These are phyloP conservation scores for Seira ritae DNA, from an alignment of 2,888 invertebrate species.

Conservation along the genomic window DNA sequence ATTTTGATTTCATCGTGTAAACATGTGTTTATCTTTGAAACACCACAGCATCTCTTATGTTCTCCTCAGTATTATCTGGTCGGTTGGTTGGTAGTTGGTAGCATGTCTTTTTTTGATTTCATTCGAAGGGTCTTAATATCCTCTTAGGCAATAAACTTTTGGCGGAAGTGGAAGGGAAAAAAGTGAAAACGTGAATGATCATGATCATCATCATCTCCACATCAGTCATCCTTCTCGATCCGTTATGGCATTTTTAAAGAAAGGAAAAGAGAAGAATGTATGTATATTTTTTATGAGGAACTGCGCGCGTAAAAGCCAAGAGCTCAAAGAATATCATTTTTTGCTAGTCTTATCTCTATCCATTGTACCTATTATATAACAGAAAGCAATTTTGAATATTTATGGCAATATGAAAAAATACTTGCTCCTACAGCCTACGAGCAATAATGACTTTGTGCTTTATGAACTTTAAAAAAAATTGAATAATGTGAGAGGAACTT, in stretches of 20 bases:
- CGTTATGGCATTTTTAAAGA: not conserved
- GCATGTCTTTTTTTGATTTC: too few species aligned
- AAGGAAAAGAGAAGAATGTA: not conserved
- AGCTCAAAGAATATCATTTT: too few species aligned
- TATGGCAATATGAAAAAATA: not conserved
- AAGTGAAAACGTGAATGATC: not conserved
- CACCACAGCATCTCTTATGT: not conserved
- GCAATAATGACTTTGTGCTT: conserved; percentile 4
- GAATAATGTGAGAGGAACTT: conserved; percentile 46
- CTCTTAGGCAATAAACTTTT: not conserved
- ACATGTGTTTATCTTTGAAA: conserved; percentile 6
- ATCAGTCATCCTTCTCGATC: not conserved
- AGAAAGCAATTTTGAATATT: not conserved
- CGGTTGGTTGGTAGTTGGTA: too few species aligned
- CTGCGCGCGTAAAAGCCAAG: not conserved
- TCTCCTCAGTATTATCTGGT: not conserved
- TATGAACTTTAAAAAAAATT: not conserved
- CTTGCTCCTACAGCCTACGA: too few species aligned
- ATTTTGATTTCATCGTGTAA: conserved; percentile 2
- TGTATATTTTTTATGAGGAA: not conserved
- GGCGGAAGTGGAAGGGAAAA: not conserved
- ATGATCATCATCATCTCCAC: not conserved
- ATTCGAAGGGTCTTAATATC: not conserved
- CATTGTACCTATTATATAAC: not conserved
- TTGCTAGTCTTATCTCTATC: too few species aligned